phyloP scores from a whole-genome alignment of 53 echinoderm and acorn worm species.

The Zoroaster sp. region DNA sequence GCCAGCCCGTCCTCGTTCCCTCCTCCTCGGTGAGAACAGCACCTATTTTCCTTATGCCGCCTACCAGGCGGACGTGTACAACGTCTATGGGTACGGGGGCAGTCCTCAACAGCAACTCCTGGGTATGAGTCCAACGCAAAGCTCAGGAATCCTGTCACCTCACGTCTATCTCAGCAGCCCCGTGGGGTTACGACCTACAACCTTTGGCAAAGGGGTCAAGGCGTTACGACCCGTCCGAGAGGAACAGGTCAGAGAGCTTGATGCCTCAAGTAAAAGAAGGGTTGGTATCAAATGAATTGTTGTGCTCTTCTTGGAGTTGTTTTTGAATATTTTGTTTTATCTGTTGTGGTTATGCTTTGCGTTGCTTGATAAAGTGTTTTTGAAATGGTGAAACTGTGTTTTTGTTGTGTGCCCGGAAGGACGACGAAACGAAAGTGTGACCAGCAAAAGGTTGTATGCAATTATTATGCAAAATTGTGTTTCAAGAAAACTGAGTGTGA shows the following conservation, averaged over 20 bases:
- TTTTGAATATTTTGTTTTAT: not conserved
- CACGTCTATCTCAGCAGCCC: conserved; percentile 62
- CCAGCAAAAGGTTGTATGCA: too few relatives aligned
- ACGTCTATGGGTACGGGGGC: not conserved
- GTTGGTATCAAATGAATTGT: not conserved
- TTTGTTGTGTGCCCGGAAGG: not conserved
- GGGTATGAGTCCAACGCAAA: conserved; percentile 42
- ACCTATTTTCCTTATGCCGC: conserved; percentile 3
- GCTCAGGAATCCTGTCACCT: conserved; percentile 9
- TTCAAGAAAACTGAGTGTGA: too few relatives aligned
- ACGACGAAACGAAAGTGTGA: too few relatives aligned
- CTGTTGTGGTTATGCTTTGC: not conserved
- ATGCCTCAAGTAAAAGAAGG: conserved; percentile 33
- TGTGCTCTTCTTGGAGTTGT: not conserved
- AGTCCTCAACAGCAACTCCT: conserved; percentile 30
- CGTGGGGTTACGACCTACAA: conserved; percentile 37
- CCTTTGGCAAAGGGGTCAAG: conserved; percentile 49
- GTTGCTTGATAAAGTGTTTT: not conserved
- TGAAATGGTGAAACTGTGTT: not conserved
- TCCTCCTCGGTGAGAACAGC: conserved; percentile 29
- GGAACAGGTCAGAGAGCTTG: conserved; percentile 45
- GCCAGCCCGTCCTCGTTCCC: conserved; percentile 50
- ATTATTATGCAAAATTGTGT: too few relatives aligned
- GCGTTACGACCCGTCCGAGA: conserved; percentile 62
- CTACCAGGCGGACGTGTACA: conserved; percentile 29